Percentiles rank a stretch among this genome's conserved stretches.
These are phyloP conservation scores for Bellardia pandia DNA, from an alignment of 2,888 invertebrate genomes.

Conservation along the genomic window DNA sequence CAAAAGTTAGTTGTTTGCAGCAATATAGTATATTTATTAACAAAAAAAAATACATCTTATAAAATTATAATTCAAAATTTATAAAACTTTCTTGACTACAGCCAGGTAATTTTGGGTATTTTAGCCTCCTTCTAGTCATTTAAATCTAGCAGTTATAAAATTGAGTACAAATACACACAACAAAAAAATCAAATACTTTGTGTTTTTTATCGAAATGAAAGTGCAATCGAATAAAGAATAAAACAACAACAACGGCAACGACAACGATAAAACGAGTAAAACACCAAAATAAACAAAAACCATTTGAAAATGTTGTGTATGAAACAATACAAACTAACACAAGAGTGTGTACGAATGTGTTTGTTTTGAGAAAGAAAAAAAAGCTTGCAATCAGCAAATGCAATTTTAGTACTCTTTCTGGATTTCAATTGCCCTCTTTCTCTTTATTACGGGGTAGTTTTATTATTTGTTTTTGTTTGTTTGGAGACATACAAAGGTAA, in stretches of 20 bases:
- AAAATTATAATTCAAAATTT: no score
- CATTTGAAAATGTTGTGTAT: conserved; percentile 18
- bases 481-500: conserved; percentile 26
- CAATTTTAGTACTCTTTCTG: conserved; percentile 10
- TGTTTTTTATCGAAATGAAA: conserved; percentile 32
- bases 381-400: conserved; percentile 31
- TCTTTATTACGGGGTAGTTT: neutral
- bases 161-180: conserved; percentile 3
- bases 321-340: conserved; percentile 25
- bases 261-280: neutral
- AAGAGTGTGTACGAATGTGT: neutral
- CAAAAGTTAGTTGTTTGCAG: no score
- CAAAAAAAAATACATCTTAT: neutral
- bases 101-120: conserved; percentile 32
- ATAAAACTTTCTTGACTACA: neutral
- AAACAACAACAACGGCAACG: neutral
- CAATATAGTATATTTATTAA: neutral
- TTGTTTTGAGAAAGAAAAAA: neutral
- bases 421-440: neutral
- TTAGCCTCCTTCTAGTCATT: neutral
- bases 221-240: conserved; percentile 35
- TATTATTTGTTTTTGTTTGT: neutral
- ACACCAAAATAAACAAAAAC: conserved; percentile 23
- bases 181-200: conserved; percentile 12
- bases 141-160: neutral